These are phyloP conservation scores for Sinosuthora webbiana DNA, from an alignment of 2,113 vertebrate genomes.

Conservation along the genomic window DNA sequence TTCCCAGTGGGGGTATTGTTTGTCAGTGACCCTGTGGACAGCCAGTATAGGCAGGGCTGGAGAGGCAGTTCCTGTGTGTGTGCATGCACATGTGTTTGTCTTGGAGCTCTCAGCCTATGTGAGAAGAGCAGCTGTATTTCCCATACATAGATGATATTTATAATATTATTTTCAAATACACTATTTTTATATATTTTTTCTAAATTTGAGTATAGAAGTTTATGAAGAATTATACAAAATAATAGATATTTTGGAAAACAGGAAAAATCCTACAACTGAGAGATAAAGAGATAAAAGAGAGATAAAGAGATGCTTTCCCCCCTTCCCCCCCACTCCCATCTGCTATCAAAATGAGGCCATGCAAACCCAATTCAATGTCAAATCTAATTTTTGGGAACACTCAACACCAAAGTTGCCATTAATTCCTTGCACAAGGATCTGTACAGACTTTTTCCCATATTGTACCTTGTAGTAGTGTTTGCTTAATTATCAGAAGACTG, in stretches of 20 bases:
- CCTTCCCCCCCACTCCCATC: rapidly evolving
- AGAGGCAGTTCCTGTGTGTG: not conserved
- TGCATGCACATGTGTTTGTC: rapidly evolving
- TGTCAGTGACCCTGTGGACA: not conserved
- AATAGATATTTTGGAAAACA: not conserved
- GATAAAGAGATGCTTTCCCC: not conserved
- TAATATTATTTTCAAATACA: not conserved
- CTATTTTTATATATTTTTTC: not conserved
- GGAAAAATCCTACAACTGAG: not conserved
- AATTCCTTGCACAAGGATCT: not conserved
- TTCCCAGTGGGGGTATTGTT: not conserved
- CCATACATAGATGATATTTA: not conserved
- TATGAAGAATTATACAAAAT: not conserved
- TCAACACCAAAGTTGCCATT: not conserved
- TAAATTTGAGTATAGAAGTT: not conserved
- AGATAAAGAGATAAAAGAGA: not conserved
- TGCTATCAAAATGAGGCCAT: rapidly evolving
- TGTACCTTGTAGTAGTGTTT: not conserved
- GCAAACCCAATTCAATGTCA: not conserved
- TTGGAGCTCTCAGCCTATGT: not conserved
- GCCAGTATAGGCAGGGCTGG: not conserved
- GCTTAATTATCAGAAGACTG: not conserved
- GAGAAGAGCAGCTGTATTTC: not conserved
- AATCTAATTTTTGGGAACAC: not conserved
- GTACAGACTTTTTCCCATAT: not conserved